Evolutionary conservation across 1,140 invertebrate species (phyloP).

Genomic region (Drosophila kepulauana): DNA sequence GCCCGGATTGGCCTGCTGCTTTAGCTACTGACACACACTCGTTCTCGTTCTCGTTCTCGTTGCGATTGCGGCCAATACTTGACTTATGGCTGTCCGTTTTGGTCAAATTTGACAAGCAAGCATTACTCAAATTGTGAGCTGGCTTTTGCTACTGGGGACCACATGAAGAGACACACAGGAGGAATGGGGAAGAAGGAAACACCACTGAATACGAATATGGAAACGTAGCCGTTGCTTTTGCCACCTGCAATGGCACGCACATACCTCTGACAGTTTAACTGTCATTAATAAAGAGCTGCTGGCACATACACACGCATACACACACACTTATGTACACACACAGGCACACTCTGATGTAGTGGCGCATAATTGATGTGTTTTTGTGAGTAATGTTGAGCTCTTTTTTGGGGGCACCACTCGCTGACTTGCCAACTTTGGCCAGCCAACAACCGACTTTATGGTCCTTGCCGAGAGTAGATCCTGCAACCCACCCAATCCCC

Average conservation of each 20-base stretch:
- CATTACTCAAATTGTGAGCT: constrained; percentile 70
- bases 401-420: constrained; percentile 54
- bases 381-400: constrained; percentile 76
- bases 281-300: constrained; percentile 77
- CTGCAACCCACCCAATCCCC: neutral
- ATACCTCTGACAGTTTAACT: constrained; percentile 81
- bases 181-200: neutral
- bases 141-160: constrained; percentile 37
- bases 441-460: constrained; percentile 6
- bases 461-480: neutral
- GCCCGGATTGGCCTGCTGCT: neutral
- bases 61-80: constrained; percentile 58
- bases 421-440: constrained; percentile 72
- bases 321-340: constrained; percentile 30
- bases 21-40: neutral
- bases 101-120: constrained; percentile 72
- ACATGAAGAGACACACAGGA: constrained; percentile 10
- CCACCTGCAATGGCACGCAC: constrained; percentile 74
- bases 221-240: constrained; percentile 43
- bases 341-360: constrained; percentile 43
- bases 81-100: constrained; percentile 71
- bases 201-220: constrained; percentile 10
- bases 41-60: neutral
- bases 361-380: constrained; percentile 78
- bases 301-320: constrained; percentile 24